Base-by-base conservation (phyloP, 2,888 invertebrate genomes). In the Ariolimax columbianus region DNA sequence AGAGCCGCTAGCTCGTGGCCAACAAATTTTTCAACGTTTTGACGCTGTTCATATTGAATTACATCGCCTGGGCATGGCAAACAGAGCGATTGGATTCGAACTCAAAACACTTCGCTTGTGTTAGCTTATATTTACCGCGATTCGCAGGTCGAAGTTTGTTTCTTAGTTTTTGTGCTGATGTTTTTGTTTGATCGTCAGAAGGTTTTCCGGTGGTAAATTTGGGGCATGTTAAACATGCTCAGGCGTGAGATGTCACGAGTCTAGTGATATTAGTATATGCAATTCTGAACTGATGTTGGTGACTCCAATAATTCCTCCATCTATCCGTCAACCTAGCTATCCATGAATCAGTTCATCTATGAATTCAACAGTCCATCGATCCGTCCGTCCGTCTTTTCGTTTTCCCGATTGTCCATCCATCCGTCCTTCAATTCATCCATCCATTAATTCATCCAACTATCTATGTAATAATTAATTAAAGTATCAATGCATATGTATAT, bases 11-110 rank as follows among this genome's bases (percentile, higher is more conserved):
- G 38, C 78, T 78, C 78, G 78, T 78, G 78, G 38, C 40, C 38
- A 40, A 63, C 63, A 78, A 36, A 78, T 78, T 78, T 78, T 17
- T 63, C 78, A 30, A n/a, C 63, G 78, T 30, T 78, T 78, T 63
- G 59, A 17, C 78, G 38, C n/a, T 59, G 78, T 63, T n/a, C 59
- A 78, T 38, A 78, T 78, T 78, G 63, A 40, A n/a, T 17, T 1
- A 78, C 40, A 38, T 55, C 59, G 59, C 59, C n/a, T 19, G 14
- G n/a, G 40, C 26, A 59, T 59, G 78, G 36, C 63, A 78, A 78
- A 78, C 59, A 63, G n/a, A 63, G 63, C 36, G 59, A 43, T 73
- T 73, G 43, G 43, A 14, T 11, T 73, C 73, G 30, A 73, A 40
- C n/a, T 30, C 30, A 26, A 73, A 30, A 43, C 43, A 26, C 40